Base-by-base conservation (phyloP, 2,888 invertebrate genomes). In the Ophioninae sp. region DNA sequence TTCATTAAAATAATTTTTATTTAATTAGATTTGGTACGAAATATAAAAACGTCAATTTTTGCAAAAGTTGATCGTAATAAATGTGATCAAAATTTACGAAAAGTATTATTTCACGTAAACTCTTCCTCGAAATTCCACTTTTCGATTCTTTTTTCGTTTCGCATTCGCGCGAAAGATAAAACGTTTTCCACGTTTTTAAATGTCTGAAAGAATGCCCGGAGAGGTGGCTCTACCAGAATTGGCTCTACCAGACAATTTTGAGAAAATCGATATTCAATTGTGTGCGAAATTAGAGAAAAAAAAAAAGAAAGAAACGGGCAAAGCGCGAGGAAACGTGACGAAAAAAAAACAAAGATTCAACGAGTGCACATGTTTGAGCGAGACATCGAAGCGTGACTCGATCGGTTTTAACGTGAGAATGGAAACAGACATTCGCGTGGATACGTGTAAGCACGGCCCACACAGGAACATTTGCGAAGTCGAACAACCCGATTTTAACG, bases 401-500 rank as follows among this genome's bases (percentile, higher is more conserved):
- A 61, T 61, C 21, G 23, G 23, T 23, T 61, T 61, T 10, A 17
- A 13, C 23, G 30, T 62, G 30, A 62, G 30, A 62, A 30, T 10
- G 62, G 62, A 62, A 62, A 10, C 23, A 62, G 23, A 20, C 61
- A 17, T 10, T 44, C 62, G 20, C 62, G 62, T 30, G 62, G 13
- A 30, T 62, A 23, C 23, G 30, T 23, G 23, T 30, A 23, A 30
- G 13, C 62, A 13, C 30, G 20, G 13, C 21, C n/a, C 23, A 17
- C 23, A 17, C 30, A 23, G 30, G 17, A n/a, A 17, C 62, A 13
- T 17, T 37, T 6, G 17, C n/a, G 30, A 61, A 73, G 21, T 72
- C 23, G 20, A 68, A 72, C 72, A 56, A 73, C 21, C 41, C 20
- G 67, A 83, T 79, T 67, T 6, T n/a, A 57, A 74, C 44, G 30